A percentile compares a stretch with the other conserved stretches of the same genome.
These are phyloP conservation scores for Julus scanicus DNA, from an alignment of 2,888 invertebrate genomes.

Conservation along the genomic window DNA sequence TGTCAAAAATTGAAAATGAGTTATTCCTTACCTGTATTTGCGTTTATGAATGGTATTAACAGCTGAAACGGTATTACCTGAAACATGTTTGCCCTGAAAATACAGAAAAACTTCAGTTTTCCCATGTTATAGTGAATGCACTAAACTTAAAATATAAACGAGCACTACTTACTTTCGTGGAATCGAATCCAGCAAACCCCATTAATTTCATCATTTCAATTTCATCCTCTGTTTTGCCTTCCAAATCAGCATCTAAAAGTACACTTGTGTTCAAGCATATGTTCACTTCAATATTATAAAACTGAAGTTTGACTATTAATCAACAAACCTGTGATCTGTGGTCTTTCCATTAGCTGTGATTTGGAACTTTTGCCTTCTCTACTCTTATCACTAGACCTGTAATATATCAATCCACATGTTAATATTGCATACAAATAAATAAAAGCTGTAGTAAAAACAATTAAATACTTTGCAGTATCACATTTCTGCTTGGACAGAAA, in stretches of 20 bases:
- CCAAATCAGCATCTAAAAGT: constrained; percentile 79
- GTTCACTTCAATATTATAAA: neutral
- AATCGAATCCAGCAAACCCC: constrained; percentile 97
- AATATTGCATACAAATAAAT: too few relatives aligned
- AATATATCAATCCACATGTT: neutral
- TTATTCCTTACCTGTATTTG: constrained; percentile 69
- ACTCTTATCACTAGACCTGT: neutral
- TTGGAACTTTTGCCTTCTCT: constrained; percentile 29
- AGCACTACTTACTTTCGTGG: constrained; percentile 76
- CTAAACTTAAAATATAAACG: neutral
- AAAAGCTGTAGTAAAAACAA: too few relatives aligned
- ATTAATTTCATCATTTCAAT: constrained; percentile 95
- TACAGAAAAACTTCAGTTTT: neutral
- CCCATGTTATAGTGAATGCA: neutral
- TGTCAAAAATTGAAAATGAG: neutral
- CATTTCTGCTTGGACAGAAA: too few relatives aligned
- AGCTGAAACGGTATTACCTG: constrained; percentile 92
- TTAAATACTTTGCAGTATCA: too few relatives aligned
- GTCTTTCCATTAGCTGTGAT: constrained; percentile 7
- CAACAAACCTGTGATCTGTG: constrained; percentile 50
- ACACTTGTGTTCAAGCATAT: neutral
- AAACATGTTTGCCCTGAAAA: constrained; percentile 83
- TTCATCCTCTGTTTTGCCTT: constrained; percentile 90
- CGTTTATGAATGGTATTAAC: constrained; percentile 96
- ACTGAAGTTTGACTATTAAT: neutral